phyloP scores from a whole-genome alignment of 2,888 invertebrate genomes.

The Cordilura impudica region DNA sequence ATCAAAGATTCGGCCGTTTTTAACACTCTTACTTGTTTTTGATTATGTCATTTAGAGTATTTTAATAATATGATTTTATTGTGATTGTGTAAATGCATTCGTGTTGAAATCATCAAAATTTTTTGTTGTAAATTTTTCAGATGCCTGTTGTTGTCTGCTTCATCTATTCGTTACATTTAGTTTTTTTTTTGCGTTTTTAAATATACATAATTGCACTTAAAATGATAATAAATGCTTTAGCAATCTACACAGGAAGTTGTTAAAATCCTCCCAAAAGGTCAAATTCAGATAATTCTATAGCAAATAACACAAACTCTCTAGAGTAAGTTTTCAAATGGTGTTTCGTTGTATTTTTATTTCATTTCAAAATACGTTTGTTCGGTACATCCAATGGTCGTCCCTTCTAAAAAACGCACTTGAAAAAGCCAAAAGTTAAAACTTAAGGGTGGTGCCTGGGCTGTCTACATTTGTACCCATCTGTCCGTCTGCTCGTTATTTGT shows the following conservation, averaged over 20 bases:
- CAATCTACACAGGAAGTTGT: slow-evolving; percentile 55
- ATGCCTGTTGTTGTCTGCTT: not conserved
- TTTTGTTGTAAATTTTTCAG: too few relatives aligned
- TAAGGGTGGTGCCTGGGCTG: slow-evolving; percentile 37
- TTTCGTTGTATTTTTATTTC: not conserved
- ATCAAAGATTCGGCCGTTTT: too few relatives aligned
- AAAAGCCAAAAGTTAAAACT: slow-evolving; percentile 45
- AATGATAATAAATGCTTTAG: slow-evolving; percentile 57
- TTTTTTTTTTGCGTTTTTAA: slow-evolving; percentile 11
- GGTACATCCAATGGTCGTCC: not conserved
- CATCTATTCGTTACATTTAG: not conserved
- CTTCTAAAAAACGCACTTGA: slow-evolving; percentile 39
- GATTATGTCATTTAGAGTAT: too few relatives aligned
- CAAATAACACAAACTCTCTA: slow-evolving; percentile 39
- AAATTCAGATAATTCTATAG: slow-evolving; percentile 47
- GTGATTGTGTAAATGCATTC: not conserved
- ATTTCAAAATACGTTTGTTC: not conserved
- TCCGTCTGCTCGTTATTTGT: not conserved
- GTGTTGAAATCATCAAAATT: too few relatives aligned
- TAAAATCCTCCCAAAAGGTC: slow-evolving; percentile 58
- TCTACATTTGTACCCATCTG: too few relatives aligned
- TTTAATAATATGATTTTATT: too few relatives aligned
- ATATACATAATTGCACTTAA: slow-evolving; percentile 60
- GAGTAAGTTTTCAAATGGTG: slow-evolving; percentile 22
- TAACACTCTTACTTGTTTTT: too few relatives aligned